Base-by-base conservation (phyloP, 2,888 invertebrate genomes). In the Cyrtodaria siliqua region DNA sequence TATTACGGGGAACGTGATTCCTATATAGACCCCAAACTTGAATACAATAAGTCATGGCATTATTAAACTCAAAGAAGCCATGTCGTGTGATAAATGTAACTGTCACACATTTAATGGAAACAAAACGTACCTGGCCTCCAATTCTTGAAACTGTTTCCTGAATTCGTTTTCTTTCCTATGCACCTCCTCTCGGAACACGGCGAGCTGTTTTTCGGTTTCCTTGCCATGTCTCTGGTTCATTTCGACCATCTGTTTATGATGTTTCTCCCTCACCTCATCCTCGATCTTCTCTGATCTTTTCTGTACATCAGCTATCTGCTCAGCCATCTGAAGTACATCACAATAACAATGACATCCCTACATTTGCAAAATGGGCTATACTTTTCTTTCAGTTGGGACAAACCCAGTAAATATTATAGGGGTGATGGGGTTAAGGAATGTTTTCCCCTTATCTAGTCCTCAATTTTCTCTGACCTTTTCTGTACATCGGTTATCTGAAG, bases 401-500 rank as follows among this genome's bases (percentile, higher is more conserved):
- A n/a, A n/a, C n/a, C n/a, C n/a, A n/a, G n/a, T n/a, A n/a, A n/a
- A n/a, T n/a, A n/a, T n/a, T n/a, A n/a, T n/a, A n/a, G n/a, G n/a
- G n/a, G n/a, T n/a, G n/a, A n/a, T n/a, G n/a, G n/a, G n/a, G n/a
- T n/a, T n/a, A n/a, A n/a, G n/a, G n/a, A n/a, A 63, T 91, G 90
- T 38, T 84, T 84, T 56, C 89, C 89, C 38, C 82, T 68, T 38
- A 87, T 42, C 18, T 86, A 84, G 29, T 84, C 86, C 71, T 86
- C 79, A 2, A 67, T 63, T 27, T 76, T 71, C 63, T 87, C 87
- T 49, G 86, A 83, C 26, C 83, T 66, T 16, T 79, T 71, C 44
- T 87, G 87, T 26, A 87, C 84, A 59, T 90, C 89, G 1, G 82
- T 76, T 33, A 90, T 86, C 91, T 91, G 77, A 4, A 33, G 12